Conservation (phyloP, 2,113 vertebrate genomes). For the Anhinga anhinga region DNA sequence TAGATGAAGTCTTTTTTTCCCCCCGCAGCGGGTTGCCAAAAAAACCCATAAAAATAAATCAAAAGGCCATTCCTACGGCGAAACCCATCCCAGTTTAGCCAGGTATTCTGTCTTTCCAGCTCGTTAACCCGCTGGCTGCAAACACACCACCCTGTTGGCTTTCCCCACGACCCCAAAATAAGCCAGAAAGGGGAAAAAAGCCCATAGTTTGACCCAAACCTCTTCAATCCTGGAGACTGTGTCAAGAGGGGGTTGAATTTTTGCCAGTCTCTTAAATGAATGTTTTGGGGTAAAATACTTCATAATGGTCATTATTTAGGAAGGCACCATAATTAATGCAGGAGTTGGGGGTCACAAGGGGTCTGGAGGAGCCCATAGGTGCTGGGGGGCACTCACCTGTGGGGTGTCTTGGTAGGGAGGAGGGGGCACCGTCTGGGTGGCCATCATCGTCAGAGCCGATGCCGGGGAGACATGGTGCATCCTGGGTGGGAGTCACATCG, state of each 20-base stretch:
- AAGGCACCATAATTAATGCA: not conserved
- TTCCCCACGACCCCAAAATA: not conserved
- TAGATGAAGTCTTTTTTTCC: not conserved
- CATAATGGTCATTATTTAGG: not conserved
- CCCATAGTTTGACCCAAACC: rapidly evolving
- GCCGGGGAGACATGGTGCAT: slow-evolving; percentile 99
- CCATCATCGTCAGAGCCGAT: slow-evolving; percentile 98
- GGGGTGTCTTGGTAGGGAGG: slow-evolving; percentile 97
- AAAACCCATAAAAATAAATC: not conserved
- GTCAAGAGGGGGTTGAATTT: not conserved
- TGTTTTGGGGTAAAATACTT: not conserved
- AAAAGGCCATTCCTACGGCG: not conserved
- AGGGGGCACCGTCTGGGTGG: slow-evolving; percentile 98
- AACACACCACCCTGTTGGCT: rapidly evolving
- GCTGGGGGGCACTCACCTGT: slow-evolving; percentile 81
- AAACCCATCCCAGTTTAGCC: not conserved
- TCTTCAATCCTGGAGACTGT: not conserved
- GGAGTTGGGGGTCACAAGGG: rapidly evolving
- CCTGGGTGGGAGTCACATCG: slow-evolving; percentile 97
- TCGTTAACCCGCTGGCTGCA: not conserved
- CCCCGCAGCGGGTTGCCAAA: not conserved
- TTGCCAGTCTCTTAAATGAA: not conserved
- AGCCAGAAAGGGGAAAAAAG: rapidly evolving
- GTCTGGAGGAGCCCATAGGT: not conserved
- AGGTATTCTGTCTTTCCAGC: not conserved